Evolutionary conservation across 2,888 invertebrate genomes (phyloP).

Genomic region (Alcis repandata): DNA sequence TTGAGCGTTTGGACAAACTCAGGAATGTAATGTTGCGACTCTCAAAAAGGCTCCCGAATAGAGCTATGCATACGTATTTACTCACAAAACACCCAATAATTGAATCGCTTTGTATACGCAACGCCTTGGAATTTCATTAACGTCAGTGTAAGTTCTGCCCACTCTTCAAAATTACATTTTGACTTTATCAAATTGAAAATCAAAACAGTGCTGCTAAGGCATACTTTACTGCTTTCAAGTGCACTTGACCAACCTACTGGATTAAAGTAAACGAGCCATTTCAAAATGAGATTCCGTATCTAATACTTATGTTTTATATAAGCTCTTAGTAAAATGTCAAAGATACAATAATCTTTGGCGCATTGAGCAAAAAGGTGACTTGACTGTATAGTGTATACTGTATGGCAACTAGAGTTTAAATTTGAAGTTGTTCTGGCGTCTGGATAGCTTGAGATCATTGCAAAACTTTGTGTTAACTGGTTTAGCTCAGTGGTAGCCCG

Average conservation of each 20-base stretch:
- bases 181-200: no score
- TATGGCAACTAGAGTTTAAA: constrained; percentile 81
- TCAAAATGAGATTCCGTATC: constrained; percentile 36
- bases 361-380: constrained; percentile 80
- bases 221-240: no score
- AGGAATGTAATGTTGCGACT: no score
- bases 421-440: constrained; percentile 16
- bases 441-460: constrained; percentile 29
- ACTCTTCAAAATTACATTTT: neutral
- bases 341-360: constrained; percentile 71
- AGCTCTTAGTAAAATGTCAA: constrained; percentile 47
- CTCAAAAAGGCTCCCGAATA: no score
- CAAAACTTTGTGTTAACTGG: constrained; percentile 25
- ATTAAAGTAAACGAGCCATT: constrained; percentile 13
- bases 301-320: constrained; percentile 33
- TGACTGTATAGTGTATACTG: constrained; percentile 53
- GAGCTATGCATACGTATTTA: neutral
- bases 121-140: neutral
- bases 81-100: neutral
- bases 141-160: neutral
- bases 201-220: no score
- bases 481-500: no score
- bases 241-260: neutral
- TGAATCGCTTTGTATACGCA: neutral
- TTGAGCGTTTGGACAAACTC: no score